Conservation (phyloP, 2,888 invertebrate species). For the Cheilosia vernalis region DNA sequence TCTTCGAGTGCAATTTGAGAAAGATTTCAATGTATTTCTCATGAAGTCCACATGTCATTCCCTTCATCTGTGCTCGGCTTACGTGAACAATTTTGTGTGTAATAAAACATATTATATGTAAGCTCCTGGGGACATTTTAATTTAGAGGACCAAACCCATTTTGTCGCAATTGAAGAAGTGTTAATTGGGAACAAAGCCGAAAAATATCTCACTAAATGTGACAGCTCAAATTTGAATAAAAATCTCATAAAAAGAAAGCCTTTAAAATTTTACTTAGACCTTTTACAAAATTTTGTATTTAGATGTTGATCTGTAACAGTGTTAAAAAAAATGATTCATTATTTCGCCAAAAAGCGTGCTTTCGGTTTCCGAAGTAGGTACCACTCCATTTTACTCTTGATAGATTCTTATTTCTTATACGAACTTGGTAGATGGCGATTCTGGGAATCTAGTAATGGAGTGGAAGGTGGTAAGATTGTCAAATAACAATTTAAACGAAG, state of each 20-base stretch:
- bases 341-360: not conserved
- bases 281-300: not conserved
- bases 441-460: not conserved
- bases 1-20: too few species aligned
- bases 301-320: not conserved
- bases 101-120: not conserved
- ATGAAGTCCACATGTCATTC: too few species aligned
- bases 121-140: constrained; percentile 1
- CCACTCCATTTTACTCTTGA: not conserved
- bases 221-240: too few species aligned
- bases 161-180: not conserved
- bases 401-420: not conserved
- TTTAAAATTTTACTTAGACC: not conserved
- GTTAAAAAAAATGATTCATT: not conserved
- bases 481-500: not conserved
- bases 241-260: not conserved
- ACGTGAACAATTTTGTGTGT: constrained; percentile 15
- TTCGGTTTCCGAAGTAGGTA: not conserved
- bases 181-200: constrained; percentile 2
- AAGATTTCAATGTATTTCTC: too few species aligned
- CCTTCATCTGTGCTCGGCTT: too few species aligned
- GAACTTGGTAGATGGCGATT: constrained; percentile 1
- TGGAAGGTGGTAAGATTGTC: not conserved
- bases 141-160: not conserved
- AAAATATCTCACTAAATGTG: too few species aligned